phyloP scores from a whole-genome alignment of 2,888 invertebrate species.

The Yponomeuta plumbellus region DNA sequence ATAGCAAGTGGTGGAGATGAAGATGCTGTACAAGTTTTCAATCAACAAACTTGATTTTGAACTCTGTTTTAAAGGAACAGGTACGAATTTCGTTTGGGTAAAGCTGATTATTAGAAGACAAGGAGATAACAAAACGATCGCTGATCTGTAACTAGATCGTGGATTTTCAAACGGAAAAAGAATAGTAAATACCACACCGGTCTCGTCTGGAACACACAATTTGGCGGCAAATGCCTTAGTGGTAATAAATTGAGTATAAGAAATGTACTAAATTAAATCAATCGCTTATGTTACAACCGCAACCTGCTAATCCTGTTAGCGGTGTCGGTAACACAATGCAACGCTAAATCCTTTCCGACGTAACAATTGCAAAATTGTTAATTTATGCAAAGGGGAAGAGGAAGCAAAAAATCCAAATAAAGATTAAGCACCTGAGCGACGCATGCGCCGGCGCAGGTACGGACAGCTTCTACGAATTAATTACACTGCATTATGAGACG shows the following conservation, averaged over 20 bases:
- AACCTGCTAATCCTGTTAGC: constrained; percentile 11
- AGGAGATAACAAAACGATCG: constrained; percentile 61
- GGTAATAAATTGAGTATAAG: constrained; percentile 14
- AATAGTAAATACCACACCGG: constrained; percentile 35
- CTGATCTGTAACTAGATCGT: constrained; percentile 67
- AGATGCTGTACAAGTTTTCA: constrained; percentile 33
- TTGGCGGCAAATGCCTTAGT: constrained; percentile 27
- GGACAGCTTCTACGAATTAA: constrained; percentile 58
- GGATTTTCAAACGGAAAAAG: constrained; percentile 39
- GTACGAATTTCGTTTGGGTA: constrained; percentile 34
- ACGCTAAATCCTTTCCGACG: constrained; percentile 27
- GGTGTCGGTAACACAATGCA: constrained; percentile 14
- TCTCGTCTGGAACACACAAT: constrained; percentile 26
- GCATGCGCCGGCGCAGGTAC: constrained; percentile 56
- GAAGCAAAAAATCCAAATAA: constrained; percentile 65
- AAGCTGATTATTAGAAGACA: constrained; percentile 40
- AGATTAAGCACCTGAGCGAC: constrained; percentile 70
- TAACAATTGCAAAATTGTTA: constrained; percentile 55
- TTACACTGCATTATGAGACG: constrained; percentile 48
- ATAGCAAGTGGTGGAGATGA: constrained; percentile 23
- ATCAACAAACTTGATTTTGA: constrained; percentile 36
- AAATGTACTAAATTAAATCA: constrained; percentile 18
- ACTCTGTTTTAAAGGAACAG: constrained; percentile 37
- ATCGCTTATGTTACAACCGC: constrained; percentile 11
- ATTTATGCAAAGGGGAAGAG: constrained; percentile 75